A percentile compares a stretch with the other conserved stretches of the same genome.
Evolutionary conservation across 2,113 vertebrate genomes (phyloP).

Genomic region (Rhea pennata): DNA sequence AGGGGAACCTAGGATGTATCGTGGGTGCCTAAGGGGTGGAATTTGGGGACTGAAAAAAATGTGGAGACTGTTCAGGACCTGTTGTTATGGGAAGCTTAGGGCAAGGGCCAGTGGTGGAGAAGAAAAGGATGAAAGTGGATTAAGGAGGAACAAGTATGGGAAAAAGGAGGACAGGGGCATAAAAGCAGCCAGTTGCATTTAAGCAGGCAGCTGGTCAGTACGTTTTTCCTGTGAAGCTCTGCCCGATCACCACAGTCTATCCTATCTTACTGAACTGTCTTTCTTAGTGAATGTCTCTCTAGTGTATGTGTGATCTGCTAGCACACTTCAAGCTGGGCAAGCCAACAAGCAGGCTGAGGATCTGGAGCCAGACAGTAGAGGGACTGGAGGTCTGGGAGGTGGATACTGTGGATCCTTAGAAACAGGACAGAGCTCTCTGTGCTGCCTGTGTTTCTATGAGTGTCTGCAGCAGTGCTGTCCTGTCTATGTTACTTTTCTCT

Average conservation of each 20-base stretch:
- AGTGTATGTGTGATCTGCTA: not conserved
- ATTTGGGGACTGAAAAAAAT: not conserved
- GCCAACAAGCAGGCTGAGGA: not conserved
- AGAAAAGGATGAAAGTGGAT: not conserved
- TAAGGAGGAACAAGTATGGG: not conserved
- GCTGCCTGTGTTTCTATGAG: not conserved
- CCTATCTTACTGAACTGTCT: not conserved
- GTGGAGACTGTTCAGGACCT: not conserved
- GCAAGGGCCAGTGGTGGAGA: not conserved
- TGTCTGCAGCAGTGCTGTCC: fast-evolving
- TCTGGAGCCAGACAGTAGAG: not conserved
- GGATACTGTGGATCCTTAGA: not conserved
- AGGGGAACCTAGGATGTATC: fast-evolving
- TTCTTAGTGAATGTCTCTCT: not conserved
- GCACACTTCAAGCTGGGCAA: not conserved
- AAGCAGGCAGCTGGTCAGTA: not conserved
- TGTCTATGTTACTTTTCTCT: not conserved
- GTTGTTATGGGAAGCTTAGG: not conserved
- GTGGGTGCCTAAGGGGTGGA: not conserved
- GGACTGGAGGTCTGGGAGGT: not conserved
- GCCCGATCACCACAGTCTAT: not conserved
- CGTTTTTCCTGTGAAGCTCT: not conserved
- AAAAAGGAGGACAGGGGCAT: not conserved
- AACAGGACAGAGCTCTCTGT: not conserved
- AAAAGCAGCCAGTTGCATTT: not conserved